Evolutionary conservation across 2,797 vertebrate species (phyloP).

Genomic region (Catostomus latipinnis): DNA sequence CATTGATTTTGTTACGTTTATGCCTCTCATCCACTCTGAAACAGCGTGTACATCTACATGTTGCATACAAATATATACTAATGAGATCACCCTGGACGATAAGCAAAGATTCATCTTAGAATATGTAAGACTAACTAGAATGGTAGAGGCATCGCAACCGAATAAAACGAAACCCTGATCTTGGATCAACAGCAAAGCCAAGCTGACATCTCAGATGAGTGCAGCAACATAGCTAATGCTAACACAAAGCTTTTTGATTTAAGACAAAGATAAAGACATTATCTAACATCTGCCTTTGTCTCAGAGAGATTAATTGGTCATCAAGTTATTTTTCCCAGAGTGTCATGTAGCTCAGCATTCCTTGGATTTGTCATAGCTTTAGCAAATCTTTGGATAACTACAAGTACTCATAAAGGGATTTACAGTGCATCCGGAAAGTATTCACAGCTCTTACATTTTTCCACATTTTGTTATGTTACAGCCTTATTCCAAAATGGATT

Average conservation of each 20-base stretch:
- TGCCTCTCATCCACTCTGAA: too few relatives aligned
- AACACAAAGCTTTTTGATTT: not conserved
- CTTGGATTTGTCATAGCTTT: not conserved
- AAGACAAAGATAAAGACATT: constrained; percentile 46
- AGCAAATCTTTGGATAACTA: too few relatives aligned
- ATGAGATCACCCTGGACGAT: too few relatives aligned
- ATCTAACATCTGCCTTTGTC: constrained; percentile 56
- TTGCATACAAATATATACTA: too few relatives aligned
- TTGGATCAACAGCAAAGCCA: not conserved
- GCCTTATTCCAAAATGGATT: too few relatives aligned
- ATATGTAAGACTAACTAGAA: not conserved
- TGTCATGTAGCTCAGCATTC: constrained; percentile 26
- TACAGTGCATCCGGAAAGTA: too few relatives aligned
- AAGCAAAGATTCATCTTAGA: constrained; percentile 15
- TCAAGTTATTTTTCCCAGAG: constrained; percentile 38
- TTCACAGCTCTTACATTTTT: too few relatives aligned
- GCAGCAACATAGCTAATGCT: not conserved
- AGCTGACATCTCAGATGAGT: not conserved
- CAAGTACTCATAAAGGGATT: too few relatives aligned
- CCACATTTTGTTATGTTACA: too few relatives aligned
- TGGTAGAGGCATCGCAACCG: not conserved
- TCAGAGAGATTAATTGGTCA: constrained; percentile 48
- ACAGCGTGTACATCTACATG: too few relatives aligned
- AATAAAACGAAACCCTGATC: constrained; percentile 28
- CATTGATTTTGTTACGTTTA: too few relatives aligned